phyloP scores from a whole-genome alignment of 2,797 vertebrate genomes.

The Zenarchopterus dispar region DNA sequence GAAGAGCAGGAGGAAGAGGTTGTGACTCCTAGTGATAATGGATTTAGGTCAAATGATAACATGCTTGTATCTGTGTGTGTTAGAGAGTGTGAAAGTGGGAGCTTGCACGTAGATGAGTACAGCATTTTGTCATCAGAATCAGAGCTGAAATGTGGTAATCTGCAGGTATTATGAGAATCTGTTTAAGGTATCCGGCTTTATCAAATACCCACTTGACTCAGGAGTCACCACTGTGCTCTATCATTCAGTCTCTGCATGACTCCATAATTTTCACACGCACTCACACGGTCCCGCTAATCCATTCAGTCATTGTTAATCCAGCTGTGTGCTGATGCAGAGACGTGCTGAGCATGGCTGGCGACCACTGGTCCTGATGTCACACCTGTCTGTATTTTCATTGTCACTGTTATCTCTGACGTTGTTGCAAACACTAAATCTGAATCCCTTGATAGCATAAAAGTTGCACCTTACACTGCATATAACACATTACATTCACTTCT shows the following conservation, averaged over 20 bases:
- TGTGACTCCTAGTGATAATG: conserved; percentile 36
- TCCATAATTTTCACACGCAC: conserved; percentile 22
- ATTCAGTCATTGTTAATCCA: conserved; percentile 73
- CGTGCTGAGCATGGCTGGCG: conserved; percentile 50
- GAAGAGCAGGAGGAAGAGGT: conserved; percentile 31
- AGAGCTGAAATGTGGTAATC: conserved; percentile 61
- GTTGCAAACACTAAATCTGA: conserved; percentile 9
- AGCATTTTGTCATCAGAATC: conserved; percentile 36
- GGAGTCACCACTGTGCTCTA: conserved; percentile 51
- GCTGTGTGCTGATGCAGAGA: conserved; percentile 48
- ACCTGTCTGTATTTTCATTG: conserved; percentile 38
- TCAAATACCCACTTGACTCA: conserved; percentile 67
- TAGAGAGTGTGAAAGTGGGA: conserved; percentile 11
- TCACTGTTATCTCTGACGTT: conserved; percentile 12
- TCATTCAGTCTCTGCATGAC: conserved; percentile 42
- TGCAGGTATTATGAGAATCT: conserved; percentile 60
- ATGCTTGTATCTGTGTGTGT: conserved; percentile 14
- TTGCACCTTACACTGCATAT: conserved; percentile 27
- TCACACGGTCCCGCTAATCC: conserved; percentile 58
- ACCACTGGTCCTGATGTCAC: conserved; percentile 43
- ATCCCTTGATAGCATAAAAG: conserved; percentile 20
- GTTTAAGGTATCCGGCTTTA: conserved; percentile 64
- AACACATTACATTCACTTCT: conserved; percentile 14
- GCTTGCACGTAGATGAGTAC: conserved; percentile 14
- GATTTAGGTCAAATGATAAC: conserved; percentile 52